Percentiles rank a stretch among this genome's conserved stretches.
phyloP scores from a whole-genome alignment of 2,797 vertebrate species.

The Halcyon smyrnensis region DNA sequence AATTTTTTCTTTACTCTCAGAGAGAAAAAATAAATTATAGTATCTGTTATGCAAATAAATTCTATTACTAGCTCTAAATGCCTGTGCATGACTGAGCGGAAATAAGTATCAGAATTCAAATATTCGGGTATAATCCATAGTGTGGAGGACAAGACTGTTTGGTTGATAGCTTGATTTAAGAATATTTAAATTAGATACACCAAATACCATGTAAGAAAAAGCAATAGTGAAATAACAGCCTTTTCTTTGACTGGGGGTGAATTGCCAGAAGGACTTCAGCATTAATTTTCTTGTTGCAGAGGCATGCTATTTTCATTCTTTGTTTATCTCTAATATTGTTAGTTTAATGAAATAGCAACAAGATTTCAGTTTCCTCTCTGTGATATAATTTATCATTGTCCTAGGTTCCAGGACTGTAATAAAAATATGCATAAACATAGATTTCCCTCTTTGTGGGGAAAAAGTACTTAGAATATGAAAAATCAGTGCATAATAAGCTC shows the following conservation, averaged over 20 bases:
- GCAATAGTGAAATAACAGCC: not conserved
- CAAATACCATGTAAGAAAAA: not conserved
- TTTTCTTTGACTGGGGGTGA: not conserved
- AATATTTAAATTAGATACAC: not conserved
- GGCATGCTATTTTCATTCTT: not conserved
- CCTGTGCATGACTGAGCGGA: not conserved
- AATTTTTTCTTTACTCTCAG: not conserved
- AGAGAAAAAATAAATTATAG: not conserved
- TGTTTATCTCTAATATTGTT: not conserved
- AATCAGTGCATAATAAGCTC: not conserved
- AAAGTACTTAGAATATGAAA: not conserved
- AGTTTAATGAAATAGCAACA: not conserved
- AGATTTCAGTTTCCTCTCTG: not conserved
- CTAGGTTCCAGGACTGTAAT: not conserved
- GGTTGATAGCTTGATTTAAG: not conserved
- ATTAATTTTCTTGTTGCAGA: not conserved
- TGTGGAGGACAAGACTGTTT: not conserved
- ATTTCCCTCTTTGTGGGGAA: not conserved
- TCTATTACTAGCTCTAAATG: not conserved
- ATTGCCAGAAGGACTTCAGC: not conserved
- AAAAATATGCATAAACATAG: not conserved
- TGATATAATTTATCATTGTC: not conserved
- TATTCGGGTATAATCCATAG: not conserved
- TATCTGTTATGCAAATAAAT: not conserved
- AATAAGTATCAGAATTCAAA: not conserved